Evolutionary conservation across 2,797 vertebrate genomes (phyloP).

Genomic region (Myotis planiceps): DNA sequence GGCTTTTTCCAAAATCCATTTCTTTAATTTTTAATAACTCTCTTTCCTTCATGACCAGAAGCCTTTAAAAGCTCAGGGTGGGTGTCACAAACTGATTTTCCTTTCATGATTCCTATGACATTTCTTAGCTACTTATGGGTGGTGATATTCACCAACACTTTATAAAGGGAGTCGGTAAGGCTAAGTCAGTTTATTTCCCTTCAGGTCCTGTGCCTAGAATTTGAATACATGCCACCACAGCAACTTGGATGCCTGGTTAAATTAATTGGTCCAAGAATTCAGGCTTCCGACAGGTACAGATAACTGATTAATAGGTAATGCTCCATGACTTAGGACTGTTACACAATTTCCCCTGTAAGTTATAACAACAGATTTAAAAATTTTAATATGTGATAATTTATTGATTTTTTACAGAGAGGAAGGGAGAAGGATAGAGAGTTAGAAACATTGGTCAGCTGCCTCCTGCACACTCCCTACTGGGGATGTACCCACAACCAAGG

Average conservation of each 20-base stretch:
- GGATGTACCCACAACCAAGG: too few species aligned
- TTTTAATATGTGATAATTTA: neutral
- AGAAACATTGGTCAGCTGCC: too few species aligned
- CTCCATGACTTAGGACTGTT: neutral
- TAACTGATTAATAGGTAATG: neutral
- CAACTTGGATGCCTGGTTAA: neutral
- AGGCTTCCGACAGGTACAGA: neutral
- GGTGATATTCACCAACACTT: neutral
- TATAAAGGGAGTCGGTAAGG: neutral
- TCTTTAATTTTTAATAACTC: constrained; percentile 69
- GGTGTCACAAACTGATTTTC: neutral
- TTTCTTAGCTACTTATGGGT: neutral
- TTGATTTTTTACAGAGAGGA: too few species aligned
- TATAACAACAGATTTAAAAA: neutral
- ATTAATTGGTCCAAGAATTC: neutral
- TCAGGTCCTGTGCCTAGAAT: neutral
- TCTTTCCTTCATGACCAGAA: constrained; percentile 37
- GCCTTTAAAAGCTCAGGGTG: constrained; percentile 29
- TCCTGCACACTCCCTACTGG: too few species aligned
- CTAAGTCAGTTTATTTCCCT: neutral
- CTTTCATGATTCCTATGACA: neutral
- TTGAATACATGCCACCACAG: neutral
- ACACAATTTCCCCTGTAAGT: neutral
- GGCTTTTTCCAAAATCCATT: constrained; percentile 41
- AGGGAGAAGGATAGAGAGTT: too few species aligned